phyloP scores from a whole-genome alignment of 2,113 vertebrate species.

The Coturnix japonica region DNA sequence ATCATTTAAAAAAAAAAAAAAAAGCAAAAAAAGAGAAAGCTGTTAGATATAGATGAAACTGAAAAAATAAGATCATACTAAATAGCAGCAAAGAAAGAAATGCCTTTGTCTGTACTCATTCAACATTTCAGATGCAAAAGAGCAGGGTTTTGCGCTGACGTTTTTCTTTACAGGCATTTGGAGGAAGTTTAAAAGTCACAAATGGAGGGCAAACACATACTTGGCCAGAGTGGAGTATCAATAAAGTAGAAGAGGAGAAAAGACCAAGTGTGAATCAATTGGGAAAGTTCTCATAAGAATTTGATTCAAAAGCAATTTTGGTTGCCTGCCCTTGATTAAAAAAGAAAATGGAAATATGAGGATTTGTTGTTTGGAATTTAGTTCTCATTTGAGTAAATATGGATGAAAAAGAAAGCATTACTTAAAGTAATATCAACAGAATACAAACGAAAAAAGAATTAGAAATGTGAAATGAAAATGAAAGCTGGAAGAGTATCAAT shows the following conservation, averaged over 20 bases:
- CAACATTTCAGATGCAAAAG: conserved; percentile 13
- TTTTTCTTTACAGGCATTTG: conserved; percentile 34
- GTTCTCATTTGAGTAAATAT: background rate
- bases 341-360: background rate
- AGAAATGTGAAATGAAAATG: background rate
- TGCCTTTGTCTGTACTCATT: background rate
- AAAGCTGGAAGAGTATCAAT: background rate
- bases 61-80: background rate
- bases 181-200: conserved; percentile 34
- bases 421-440: background rate
- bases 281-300: conserved; percentile 7
- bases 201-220: conserved; percentile 11
- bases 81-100: conserved; percentile 39
- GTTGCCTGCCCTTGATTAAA: background rate
- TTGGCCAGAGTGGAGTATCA: background rate
- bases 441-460: background rate
- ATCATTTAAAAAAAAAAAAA: background rate
- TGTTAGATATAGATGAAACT: conserved; percentile 16
- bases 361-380: background rate
- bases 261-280: background rate
- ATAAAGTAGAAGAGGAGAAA: conserved; percentile 11
- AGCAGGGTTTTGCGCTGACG: background rate
- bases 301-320: conserved; percentile 12
- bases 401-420: background rate
- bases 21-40: background rate